Percentiles rank a stretch among this genome's conserved stretches.
Evolutionary conservation across 2,113 vertebrate genomes (phyloP).

Genomic region (Prunella himalayana): DNA sequence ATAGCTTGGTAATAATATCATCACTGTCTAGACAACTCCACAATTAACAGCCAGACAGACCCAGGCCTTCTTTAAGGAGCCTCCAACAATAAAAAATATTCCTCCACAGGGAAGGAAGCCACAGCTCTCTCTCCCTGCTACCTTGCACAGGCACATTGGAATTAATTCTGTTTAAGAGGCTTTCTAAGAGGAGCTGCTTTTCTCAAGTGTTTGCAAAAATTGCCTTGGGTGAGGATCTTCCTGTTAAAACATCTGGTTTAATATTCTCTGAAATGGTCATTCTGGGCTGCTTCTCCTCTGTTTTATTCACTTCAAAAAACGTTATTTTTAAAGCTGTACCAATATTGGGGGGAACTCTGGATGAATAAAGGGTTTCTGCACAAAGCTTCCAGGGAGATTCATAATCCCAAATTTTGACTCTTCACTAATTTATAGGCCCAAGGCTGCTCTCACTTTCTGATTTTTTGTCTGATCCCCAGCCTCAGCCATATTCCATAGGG

Average conservation of each 20-base stretch:
- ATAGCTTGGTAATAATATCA: slow-evolving; percentile 81
- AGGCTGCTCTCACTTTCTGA: neutral
- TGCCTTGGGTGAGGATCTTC: neutral
- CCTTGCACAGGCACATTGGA: neutral
- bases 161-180: neutral
- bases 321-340: neutral
- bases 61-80: slow-evolving; percentile 67
- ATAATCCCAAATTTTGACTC: neutral
- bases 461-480: neutral
- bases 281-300: neutral
- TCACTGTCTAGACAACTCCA: slow-evolving; percentile 81
- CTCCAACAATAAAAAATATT: slow-evolving; percentile 55
- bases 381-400: neutral
- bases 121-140: slow-evolving; percentile 19
- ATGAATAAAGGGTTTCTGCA: neutral
- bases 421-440: neutral
- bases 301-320: neutral
- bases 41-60: slow-evolving; percentile 80
- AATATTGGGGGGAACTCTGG: neutral
- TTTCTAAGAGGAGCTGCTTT: neutral
- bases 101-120: slow-evolving; percentile 53
- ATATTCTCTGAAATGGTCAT: neutral
- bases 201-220: neutral
- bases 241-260: slow-evolving; percentile 28
- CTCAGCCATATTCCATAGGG: neutral